A percentile compares a stretch with the other conserved stretches of the same genome.
Evolutionary conservation across 2,797 vertebrate genomes (phyloP).

Genomic region (Choloepus didactylus): DNA sequence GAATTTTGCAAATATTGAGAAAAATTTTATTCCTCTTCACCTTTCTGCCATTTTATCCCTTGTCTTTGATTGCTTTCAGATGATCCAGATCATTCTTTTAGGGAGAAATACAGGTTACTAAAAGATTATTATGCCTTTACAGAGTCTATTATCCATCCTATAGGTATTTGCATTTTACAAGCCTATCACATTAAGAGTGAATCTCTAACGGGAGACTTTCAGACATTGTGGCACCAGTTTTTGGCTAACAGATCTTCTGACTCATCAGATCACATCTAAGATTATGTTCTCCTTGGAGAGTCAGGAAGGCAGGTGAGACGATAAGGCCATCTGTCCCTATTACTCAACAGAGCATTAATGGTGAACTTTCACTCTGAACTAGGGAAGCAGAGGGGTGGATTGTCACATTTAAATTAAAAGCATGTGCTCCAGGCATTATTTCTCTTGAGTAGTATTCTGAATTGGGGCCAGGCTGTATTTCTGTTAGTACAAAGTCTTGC

Average conservation of each 20-base stretch:
- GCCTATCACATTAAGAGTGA: background rate
- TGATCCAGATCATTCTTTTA: background rate
- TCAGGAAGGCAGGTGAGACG: background rate
- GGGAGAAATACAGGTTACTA: background rate
- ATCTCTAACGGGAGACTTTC: background rate
- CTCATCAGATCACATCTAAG: background rate
- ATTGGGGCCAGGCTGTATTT: background rate
- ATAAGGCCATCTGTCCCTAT: background rate
- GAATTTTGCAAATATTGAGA: background rate
- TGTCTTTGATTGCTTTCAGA: conserved; percentile 6
- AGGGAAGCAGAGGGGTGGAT: background rate
- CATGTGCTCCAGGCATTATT: background rate
- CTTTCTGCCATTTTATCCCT: background rate
- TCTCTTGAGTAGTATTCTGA: background rate
- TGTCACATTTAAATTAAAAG: background rate
- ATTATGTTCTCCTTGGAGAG: conserved; percentile 13
- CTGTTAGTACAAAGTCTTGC: background rate
- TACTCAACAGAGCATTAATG: background rate
- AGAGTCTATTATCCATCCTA: background rate
- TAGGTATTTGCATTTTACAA: background rate
- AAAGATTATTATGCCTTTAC: background rate
- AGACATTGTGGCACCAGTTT: conserved; percentile 34
- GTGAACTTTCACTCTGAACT: background rate
- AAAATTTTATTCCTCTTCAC: background rate
- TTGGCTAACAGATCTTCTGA: conserved; percentile 25